These are phyloP conservation scores for Melanotaenia nigrans DNA, from an alignment of 2,797 vertebrate genomes.

Conservation along the genomic window DNA sequence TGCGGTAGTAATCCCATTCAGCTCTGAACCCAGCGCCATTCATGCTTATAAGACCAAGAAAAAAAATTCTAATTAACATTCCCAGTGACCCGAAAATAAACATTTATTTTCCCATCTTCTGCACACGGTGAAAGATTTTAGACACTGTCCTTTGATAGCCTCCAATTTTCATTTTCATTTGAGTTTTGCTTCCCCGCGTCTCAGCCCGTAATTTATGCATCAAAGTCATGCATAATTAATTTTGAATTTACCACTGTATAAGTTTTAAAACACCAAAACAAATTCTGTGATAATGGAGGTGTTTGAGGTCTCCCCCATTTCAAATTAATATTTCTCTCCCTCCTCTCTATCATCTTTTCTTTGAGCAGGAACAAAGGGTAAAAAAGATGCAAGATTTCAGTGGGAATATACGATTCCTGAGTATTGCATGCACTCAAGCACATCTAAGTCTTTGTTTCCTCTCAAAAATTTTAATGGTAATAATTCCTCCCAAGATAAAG, in stretches of 20 bases:
- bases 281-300: slow-evolving; percentile 78
- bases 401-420: slow-evolving; percentile 20
- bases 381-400: slow-evolving; percentile 38
- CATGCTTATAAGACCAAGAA: slow-evolving; percentile 67
- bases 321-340: slow-evolving; percentile 59
- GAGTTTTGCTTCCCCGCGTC: slow-evolving; percentile 49
- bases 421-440: not conserved
- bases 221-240: slow-evolving; percentile 88
- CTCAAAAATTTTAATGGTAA: not conserved
- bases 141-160: slow-evolving; percentile 81
- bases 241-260: slow-evolving; percentile 84
- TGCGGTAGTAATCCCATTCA: slow-evolving; percentile 76
- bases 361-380: slow-evolving; percentile 27
- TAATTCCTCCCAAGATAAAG: too few species aligned
- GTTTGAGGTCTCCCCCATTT: slow-evolving; percentile 71
- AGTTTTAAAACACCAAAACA: slow-evolving; percentile 82
- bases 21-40: slow-evolving; percentile 66
- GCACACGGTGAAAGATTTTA: slow-evolving; percentile 68
- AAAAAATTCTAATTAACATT: slow-evolving; percentile 91
- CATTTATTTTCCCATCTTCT: slow-evolving; percentile 81
- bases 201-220: slow-evolving; percentile 81
- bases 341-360: slow-evolving; percentile 13
- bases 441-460: slow-evolving; percentile 9
- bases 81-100: slow-evolving; percentile 88
- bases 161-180: slow-evolving; percentile 77